Percentiles rank a stretch among this genome's conserved stretches.
phyloP scores from a whole-genome alignment of 2,888 invertebrate genomes.

The Lasioglossum villosulum region DNA sequence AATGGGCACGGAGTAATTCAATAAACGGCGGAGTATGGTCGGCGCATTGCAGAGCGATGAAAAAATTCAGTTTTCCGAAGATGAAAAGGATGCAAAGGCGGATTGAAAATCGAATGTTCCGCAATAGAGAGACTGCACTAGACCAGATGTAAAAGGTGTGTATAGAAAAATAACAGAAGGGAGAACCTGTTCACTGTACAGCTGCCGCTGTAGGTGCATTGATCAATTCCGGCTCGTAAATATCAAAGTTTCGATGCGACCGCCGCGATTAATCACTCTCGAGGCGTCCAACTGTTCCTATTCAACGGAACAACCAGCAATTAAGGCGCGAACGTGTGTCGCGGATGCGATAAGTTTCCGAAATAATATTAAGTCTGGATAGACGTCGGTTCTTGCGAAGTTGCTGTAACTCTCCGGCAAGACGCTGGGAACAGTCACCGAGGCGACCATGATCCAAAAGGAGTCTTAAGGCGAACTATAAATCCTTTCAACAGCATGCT shows the following conservation, averaged over 20 bases:
- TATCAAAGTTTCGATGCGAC: not conserved
- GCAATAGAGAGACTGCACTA: not conserved
- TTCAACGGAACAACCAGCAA: constrained; percentile 3
- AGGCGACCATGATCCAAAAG: not conserved
- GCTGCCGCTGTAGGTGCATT: not conserved
- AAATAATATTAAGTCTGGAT: constrained; percentile 5
- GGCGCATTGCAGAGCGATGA: not conserved
- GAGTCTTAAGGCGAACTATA: not conserved
- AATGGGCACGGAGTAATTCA: not conserved
- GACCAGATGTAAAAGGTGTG: not conserved
- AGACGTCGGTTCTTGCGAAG: constrained; percentile 10
- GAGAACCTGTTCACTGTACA: not conserved
- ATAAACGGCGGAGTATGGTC: not conserved
- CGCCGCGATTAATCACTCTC: not conserved
- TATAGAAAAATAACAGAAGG: not conserved
- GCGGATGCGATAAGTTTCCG: not conserved
- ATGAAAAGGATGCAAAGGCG: not conserved
- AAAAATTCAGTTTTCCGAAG: not conserved
- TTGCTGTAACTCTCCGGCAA: not conserved
- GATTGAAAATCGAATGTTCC: not conserved
- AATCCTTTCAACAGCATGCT: not conserved
- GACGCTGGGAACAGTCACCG: not conserved
- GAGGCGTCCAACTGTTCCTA: not conserved
- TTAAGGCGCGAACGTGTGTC: constrained; percentile 1
- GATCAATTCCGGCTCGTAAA: not conserved